Conservation (phyloP, 1,140 invertebrate genomes). For the Penaeus indicus region DNA sequence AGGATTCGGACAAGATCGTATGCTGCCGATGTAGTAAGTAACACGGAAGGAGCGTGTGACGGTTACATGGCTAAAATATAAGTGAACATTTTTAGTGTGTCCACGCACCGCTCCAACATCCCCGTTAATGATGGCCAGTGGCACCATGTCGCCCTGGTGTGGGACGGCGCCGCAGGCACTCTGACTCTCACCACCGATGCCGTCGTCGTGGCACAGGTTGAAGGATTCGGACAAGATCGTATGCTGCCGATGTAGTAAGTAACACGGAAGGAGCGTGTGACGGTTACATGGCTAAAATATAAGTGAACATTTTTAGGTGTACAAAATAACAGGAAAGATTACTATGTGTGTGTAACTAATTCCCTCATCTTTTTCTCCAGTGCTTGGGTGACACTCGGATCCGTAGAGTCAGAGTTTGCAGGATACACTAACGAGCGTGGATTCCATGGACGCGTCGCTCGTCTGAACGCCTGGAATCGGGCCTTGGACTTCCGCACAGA, state of each 20-base stretch:
- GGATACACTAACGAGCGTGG: conserved; percentile 83
- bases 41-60: conserved; percentile 21
- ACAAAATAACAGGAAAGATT: too few relatives aligned
- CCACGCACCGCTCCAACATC: conserved; percentile 80
- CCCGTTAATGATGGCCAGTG: conserved; percentile 96
- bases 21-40: conserved; percentile 84
- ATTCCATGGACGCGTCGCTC: conserved; percentile 95
- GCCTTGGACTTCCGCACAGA: conserved; percentile 91
- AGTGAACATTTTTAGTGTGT: too few relatives aligned
- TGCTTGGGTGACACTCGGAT: conserved; percentile 92
- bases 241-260: conserved; percentile 84
- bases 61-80: not conserved
- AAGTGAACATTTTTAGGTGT: too few relatives aligned
- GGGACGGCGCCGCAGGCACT: conserved; percentile 88
- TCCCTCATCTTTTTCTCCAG: conserved; percentile 72
- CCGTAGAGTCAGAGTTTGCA: conserved; percentile 78
- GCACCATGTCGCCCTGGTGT: conserved; percentile 95
- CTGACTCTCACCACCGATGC: conserved; percentile 92
- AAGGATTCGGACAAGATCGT: conserved; percentile 85
- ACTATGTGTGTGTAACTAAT: conserved; percentile 54
- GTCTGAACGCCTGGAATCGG: conserved; percentile 94
- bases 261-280: conserved; percentile 22
- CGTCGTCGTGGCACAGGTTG: conserved; percentile 89
- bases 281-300: not conserved
- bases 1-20: conserved; percentile 84